A percentile compares a stretch with the other conserved stretches of the same genome.
phyloP scores from a whole-genome alignment of 2,113 vertebrate species.

The Dolichotis patagonum region DNA sequence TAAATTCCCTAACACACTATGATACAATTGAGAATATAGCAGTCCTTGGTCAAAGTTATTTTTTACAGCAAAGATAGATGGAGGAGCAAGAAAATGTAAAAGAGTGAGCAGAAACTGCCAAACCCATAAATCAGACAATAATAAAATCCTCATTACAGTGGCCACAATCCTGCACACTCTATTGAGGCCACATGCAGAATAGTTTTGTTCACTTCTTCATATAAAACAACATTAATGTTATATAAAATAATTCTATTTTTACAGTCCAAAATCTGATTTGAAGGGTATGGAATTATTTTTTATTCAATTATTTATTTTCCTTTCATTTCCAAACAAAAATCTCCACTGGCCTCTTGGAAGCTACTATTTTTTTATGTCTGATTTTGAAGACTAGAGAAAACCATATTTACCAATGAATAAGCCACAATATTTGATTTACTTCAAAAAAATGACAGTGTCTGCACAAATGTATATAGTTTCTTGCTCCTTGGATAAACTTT shows the following conservation, averaged over 20 bases:
- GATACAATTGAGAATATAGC: constrained; percentile 19
- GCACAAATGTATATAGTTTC: constrained; percentile 2
- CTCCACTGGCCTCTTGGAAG: not conserved
- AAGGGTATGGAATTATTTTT: constrained; percentile 51
- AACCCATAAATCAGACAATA: not conserved
- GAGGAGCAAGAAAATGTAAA: not conserved
- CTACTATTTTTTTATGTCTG: constrained; percentile 50
- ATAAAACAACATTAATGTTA: constrained; percentile 44
- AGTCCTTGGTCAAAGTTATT: not conserved
- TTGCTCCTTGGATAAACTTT: constrained; percentile 1
- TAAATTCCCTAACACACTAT: not conserved
- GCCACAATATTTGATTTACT: constrained; percentile 34
- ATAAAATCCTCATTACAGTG: constrained; percentile 12
- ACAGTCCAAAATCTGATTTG: constrained; percentile 49
- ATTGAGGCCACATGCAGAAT: not conserved
- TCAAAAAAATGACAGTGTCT: not conserved
- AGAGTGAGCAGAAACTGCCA: not conserved
- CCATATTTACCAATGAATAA: constrained; percentile 29
- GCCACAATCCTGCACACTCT: not conserved
- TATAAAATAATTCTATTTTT: constrained; percentile 53
- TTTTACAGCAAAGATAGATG: not conserved
- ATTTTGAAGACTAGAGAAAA: constrained; percentile 55
- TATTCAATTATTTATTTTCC: constrained; percentile 52
- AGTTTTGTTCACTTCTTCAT: constrained; percentile 3
- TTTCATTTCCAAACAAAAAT: constrained; percentile 57